Evolutionary conservation across 2,797 vertebrate species (phyloP).

Genomic region (Scolopax bukidnonensis): DNA sequence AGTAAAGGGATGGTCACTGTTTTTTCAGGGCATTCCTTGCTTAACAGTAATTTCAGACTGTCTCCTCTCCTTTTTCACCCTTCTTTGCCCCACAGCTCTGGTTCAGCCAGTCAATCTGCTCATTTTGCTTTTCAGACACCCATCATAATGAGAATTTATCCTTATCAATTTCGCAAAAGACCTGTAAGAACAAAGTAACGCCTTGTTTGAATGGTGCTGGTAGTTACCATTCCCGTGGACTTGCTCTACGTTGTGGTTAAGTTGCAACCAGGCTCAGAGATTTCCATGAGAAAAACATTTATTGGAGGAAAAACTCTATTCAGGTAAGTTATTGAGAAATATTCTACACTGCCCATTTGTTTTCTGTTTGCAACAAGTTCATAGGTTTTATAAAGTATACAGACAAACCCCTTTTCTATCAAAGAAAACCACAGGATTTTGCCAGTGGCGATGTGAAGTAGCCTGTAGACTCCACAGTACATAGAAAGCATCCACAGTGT

Average conservation of each 20-base stretch:
- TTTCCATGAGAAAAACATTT: background rate
- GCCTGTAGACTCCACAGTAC: background rate
- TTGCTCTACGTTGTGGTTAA: accelerated
- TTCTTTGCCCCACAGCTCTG: background rate
- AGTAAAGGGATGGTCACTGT: background rate
- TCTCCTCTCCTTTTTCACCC: background rate
- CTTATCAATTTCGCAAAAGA: background rate
- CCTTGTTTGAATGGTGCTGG: background rate
- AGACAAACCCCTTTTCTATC: background rate
- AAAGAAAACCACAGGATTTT: background rate
- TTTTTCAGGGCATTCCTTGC: background rate
- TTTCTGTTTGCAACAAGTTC: background rate
- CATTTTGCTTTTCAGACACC: background rate
- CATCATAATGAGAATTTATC: background rate
- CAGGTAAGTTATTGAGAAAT: conserved; percentile 3
- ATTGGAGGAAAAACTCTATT: background rate
- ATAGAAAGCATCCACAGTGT: background rate
- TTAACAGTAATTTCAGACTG: background rate
- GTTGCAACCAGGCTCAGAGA: background rate
- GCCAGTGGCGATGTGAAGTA: background rate
- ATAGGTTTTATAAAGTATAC: background rate
- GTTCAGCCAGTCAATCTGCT: background rate
- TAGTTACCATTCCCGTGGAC: background rate
- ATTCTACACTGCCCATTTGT: background rate
- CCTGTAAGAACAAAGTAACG: background rate